Base-by-base conservation (phyloP, 92 coral and sea anemone genomes). In the Isaurus tuberculatus region DNA sequence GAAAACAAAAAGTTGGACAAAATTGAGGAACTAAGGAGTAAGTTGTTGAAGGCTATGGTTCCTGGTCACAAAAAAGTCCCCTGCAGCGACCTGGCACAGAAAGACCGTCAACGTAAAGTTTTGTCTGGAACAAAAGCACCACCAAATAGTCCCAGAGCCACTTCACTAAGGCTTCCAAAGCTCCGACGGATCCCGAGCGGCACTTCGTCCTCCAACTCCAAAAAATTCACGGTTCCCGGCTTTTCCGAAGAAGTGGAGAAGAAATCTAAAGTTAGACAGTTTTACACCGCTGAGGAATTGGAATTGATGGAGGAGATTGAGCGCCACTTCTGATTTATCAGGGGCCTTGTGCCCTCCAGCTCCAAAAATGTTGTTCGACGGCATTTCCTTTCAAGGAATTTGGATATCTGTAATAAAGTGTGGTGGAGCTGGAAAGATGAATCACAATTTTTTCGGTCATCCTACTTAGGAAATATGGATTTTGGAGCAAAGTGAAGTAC, bases 201-300 rank as follows among this genome's bases (percentile, higher is more conserved):
- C 8, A 77, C 82, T 77, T 34, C 58, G 68, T 53, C 82, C 19
- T 77, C 82, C 22, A 63, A 28, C 68, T 25, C 68, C 33, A 25
- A 63, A 28, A 25, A 25, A 13, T 25, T 2, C 68, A 32, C 33
- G 34, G 33, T 17, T 22, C 11, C 20, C 7, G 66, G 7, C 30
- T 22, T 14, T 60, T 23, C 29, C 6, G 32, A 10, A 1, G 66
- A 60, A 60, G 29, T 23, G 2, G 29, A 60, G 58, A 49, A 49
- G 58, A 40, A 40, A 40, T 31, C 66, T 28, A 10, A 28, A 9
- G 68, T 13, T 63, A 32, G 25, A 33, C 68, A 63, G 33, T 25
- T 7, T 40, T 40, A 26, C 15, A 63, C 31, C 26, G 68, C 68
- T 8, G 68, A 63, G 68, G 68, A 63, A n/a, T 63, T 63, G 34